Percentiles rank a stretch among this genome's conserved stretches.
These are phyloP conservation scores for Drosophila bocki DNA, from an alignment of 1,140 invertebrate species.

Conservation along the genomic window DNA sequence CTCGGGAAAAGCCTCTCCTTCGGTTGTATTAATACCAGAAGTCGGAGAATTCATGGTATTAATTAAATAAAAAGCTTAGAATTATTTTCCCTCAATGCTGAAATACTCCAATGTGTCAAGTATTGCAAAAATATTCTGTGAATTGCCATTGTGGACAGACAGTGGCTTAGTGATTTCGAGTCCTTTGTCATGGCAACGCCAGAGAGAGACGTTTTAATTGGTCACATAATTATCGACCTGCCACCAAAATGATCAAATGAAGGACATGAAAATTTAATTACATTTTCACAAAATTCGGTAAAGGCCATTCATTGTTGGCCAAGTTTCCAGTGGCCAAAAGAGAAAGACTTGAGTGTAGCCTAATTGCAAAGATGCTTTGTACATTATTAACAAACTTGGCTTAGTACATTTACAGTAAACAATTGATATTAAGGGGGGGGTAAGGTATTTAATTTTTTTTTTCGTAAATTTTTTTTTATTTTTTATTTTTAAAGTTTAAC, in stretches of 20 bases:
- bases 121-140: constrained; percentile 13
- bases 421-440: not conserved
- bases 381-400: not conserved
- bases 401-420: not conserved
- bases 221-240: constrained; percentile 34
- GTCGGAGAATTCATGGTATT: not conserved
- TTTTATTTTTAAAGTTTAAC: no score
- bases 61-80: not conserved
- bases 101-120: constrained; percentile 3
- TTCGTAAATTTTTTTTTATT: no score
- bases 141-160: constrained; percentile 12
- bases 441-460: no score
- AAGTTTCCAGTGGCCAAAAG: not conserved
- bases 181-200: constrained; percentile 27
- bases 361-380: not conserved
- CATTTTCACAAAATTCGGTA: not conserved
- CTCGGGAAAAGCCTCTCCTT: not conserved
- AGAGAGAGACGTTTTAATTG: constrained; percentile 24
- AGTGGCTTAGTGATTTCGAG: constrained; percentile 11
- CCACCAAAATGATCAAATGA: not conserved
- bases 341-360: not conserved
- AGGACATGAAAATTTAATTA: constrained; percentile 35
- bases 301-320: not conserved
- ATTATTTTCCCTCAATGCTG: not conserved
- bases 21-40: constrained; percentile 1